These are phyloP conservation scores for Hoplostethus atlanticus DNA, from an alignment of 2,797 vertebrate genomes.

Conservation along the genomic window DNA sequence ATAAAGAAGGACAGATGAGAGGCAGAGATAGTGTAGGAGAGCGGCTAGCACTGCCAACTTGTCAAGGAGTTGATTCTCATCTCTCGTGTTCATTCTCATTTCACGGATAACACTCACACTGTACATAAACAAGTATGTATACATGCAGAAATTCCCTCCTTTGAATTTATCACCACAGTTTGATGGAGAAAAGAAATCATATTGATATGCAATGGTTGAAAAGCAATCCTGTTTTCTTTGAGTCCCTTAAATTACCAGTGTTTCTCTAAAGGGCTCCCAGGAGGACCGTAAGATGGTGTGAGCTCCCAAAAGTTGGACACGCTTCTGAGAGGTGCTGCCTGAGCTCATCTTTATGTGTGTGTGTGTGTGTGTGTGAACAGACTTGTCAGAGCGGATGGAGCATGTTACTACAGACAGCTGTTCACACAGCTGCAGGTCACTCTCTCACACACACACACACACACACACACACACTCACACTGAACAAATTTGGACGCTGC, in stretches of 20 bases:
- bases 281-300: constrained; percentile 6
- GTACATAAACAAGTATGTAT: neutral
- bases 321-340: constrained; percentile 42
- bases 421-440: constrained; percentile 71
- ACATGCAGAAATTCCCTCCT: constrained; percentile 14
- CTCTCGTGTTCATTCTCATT: constrained; percentile 8
- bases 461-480: constrained; percentile 20
- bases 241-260: constrained; percentile 2
- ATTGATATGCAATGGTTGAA: neutral
- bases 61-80: constrained; percentile 56
- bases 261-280: constrained; percentile 29
- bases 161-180: constrained; percentile 12
- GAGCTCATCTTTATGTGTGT: constrained; percentile 52
- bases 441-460: constrained; percentile 16
- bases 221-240: constrained; percentile 6
- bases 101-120: constrained; percentile 16
- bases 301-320: constrained; percentile 41
- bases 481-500: constrained; percentile 23
- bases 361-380: neutral
- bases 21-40: constrained; percentile 35
- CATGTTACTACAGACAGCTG: constrained; percentile 75
- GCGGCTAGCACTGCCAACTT: constrained; percentile 54
- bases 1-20: constrained; percentile 46
- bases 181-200: too few species aligned
- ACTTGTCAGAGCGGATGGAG: constrained; percentile 47